Evolutionary conservation across 2,113 vertebrate species (phyloP).

Genomic region (Ailurus styani): DNA sequence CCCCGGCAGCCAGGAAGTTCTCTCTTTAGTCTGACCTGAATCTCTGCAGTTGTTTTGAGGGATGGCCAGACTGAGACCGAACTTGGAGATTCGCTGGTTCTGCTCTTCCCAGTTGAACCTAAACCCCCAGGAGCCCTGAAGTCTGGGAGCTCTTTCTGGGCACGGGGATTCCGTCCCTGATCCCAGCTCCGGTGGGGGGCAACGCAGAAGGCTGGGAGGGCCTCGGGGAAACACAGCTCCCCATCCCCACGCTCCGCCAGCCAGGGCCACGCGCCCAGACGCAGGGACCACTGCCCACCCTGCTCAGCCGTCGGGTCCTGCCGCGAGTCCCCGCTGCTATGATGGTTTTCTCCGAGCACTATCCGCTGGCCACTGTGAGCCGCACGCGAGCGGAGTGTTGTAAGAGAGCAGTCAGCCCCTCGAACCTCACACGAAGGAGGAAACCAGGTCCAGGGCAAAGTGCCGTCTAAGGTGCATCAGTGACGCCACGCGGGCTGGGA

Average conservation of each 20-base stretch:
- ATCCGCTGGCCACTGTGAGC: not conserved
- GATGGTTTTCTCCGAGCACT: fast-evolving
- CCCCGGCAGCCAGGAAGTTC: slow-evolving; percentile 11
- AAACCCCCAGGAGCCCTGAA: not conserved
- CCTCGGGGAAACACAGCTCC: fast-evolving
- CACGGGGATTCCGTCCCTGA: not conserved
- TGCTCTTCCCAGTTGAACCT: not conserved
- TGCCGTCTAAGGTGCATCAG: not conserved
- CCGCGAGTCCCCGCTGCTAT: fast-evolving
- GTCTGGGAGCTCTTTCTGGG: not conserved
- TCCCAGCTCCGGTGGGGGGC: not conserved
- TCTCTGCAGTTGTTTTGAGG: not conserved
- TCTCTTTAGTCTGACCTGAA: slow-evolving; percentile 40
- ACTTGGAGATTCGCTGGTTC: not conserved
- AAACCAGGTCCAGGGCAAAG: not conserved
- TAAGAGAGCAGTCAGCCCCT: not conserved
- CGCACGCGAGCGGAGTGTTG: not conserved
- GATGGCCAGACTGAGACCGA: not conserved
- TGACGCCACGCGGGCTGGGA: fast-evolving
- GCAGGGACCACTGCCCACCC: fast-evolving
- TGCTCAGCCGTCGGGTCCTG: fast-evolving
- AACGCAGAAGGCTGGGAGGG: fast-evolving
- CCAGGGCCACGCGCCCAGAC: not conserved
- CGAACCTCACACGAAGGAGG: not conserved
- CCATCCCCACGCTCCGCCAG: fast-evolving